Evolutionary conservation across 35 echinoderm and acorn worm species (phyloP), one percentile per base, ranked within the genome.

Genomic region (Ophiothrix spiculata): DNA sequence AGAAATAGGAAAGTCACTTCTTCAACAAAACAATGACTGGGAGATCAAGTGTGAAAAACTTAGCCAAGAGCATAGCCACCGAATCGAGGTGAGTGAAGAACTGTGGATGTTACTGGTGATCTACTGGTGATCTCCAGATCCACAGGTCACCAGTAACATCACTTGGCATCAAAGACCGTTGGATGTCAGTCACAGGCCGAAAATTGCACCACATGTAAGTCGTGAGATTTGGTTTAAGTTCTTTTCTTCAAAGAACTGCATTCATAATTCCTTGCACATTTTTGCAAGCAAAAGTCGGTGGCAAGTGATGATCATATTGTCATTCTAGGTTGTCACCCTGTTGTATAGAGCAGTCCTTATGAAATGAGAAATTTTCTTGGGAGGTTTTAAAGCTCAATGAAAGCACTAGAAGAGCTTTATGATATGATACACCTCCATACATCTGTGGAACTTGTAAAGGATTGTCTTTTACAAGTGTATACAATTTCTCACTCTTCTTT

Each of bases 21-120:
- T 94, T 56, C 87, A 94, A 56, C 77, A 85, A 31, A 94, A 94
- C 32, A 75, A 86, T 14, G 74, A 90, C n/a, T 56, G 90, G 13
- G 92, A 82, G 45, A 76, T 86, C 17, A 74, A 75, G 69, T 83
- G 82, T 77, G 93, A 95, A 38, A 32, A 84, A 39, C 83, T 91
- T 36, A 78, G 80, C 25, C 74, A 83, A 17, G 93, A 95, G 37
- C 75, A 86, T 79, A 91, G 78, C 35, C 87, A 87, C 37, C 78
- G 79, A 38, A 80, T 95, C 31, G 89, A 91, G 89, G 92, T 94
- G 86, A 42, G 23, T 83, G 23, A 17, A 33, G 15, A 15, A 12
- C 69, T 33, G 8, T 33, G n/a, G 35, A 35, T 21, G 35, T 32
- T 78, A 28, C 4, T 32, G 28, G 19, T 21, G 28, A 80, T 37